Evolutionary conservation across 1,140 invertebrate genomes (phyloP).

Genomic region (Periplaneta americana): DNA sequence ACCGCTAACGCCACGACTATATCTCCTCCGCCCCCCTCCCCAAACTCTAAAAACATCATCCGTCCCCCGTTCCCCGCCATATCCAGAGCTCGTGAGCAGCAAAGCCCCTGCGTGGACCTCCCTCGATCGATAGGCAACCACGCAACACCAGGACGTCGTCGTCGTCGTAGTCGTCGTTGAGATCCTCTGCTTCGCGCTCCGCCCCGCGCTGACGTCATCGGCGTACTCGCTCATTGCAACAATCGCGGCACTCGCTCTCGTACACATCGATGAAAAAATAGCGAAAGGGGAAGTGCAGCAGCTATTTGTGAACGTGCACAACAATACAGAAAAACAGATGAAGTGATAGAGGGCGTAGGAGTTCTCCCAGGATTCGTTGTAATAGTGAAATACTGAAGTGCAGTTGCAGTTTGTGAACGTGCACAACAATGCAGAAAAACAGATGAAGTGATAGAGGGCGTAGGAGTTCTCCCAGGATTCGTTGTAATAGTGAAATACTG

Average conservation of each 20-base stretch:
- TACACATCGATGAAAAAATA: neutral
- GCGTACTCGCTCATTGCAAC: neutral
- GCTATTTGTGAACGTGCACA: too few species aligned
- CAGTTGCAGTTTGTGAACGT: too few species aligned
- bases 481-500: too few species aligned
- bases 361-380: too few species aligned
- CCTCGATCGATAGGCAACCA: neutral
- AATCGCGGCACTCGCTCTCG: neutral
- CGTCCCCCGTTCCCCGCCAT: neutral
- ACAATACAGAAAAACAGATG: too few species aligned
- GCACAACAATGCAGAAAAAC: too few species aligned
- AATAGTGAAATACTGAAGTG: too few species aligned
- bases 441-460: too few species aligned
- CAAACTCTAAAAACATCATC: too few species aligned
- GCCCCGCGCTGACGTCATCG: neutral
- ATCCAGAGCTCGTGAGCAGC: neutral
- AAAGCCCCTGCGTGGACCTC: neutral
- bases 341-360: too few species aligned
- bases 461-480: too few species aligned
- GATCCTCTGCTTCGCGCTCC: neutral
- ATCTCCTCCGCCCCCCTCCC: neutral
- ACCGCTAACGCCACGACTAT: neutral
- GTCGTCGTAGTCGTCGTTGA: neutral
- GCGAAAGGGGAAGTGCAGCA: neutral
- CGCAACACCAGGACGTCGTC: neutral